These are phyloP conservation scores for Argentina silus DNA, from an alignment of 2,797 vertebrate genomes.

Conservation along the genomic window DNA sequence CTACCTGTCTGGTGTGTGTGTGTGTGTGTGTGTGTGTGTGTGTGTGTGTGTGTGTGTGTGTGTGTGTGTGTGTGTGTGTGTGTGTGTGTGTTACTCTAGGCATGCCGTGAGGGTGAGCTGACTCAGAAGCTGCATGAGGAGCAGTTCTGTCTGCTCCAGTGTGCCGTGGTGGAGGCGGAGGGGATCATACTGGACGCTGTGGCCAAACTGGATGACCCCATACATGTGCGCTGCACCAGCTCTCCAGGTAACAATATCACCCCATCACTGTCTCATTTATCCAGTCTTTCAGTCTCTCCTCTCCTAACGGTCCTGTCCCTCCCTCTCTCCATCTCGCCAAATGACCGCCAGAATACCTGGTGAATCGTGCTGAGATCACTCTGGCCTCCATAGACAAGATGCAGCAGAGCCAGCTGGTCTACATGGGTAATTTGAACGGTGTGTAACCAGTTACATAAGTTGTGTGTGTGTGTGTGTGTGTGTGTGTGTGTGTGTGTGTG, in stretches of 20 bases:
- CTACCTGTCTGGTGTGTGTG: neutral
- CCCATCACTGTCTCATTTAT: neutral
- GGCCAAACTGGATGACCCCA: slow-evolving; percentile 86
- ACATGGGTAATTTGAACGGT: slow-evolving; percentile 73
- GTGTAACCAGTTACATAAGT: neutral
- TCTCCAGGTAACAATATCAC: slow-evolving; percentile 81
- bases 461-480: neutral
- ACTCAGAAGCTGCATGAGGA: slow-evolving; percentile 76
- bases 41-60: slow-evolving; percentile 11
- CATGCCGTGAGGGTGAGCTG: slow-evolving; percentile 67
- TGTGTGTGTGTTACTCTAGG: slow-evolving; percentile 64
- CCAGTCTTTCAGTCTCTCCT: neutral
- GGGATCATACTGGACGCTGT: slow-evolving; percentile 88
- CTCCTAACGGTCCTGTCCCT: neutral
- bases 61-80: slow-evolving; percentile 16
- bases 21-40: slow-evolving; percentile 1
- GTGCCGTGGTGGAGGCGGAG: slow-evolving; percentile 82
- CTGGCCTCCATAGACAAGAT: slow-evolving; percentile 83
- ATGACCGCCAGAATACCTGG: slow-evolving; percentile 85
- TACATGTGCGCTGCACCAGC: slow-evolving; percentile 84
- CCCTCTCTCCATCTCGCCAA: neutral
- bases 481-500: neutral
- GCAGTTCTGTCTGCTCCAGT: slow-evolving; percentile 82
- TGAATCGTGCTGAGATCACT: slow-evolving; percentile 82
- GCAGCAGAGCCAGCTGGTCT: slow-evolving; percentile 73